Evolutionary conservation across 2,113 vertebrate genomes (phyloP).

Genomic region (Tinamus guttatus): DNA sequence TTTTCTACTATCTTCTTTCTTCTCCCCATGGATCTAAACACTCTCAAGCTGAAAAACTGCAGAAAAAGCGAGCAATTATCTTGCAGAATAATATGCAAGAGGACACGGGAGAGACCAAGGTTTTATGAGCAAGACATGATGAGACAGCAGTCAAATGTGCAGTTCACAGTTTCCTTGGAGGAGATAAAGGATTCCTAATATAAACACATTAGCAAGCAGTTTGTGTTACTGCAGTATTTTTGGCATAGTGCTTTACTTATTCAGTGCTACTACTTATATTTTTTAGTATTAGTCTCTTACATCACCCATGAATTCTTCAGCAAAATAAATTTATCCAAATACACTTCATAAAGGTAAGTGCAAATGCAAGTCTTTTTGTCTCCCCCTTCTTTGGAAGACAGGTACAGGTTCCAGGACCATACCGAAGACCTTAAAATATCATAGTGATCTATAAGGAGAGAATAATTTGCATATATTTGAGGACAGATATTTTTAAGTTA

Average conservation of each 20-base stretch:
- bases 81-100: not conserved
- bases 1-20: not conserved
- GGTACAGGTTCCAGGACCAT: rapidly evolving
- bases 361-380: not conserved
- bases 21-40: not conserved
- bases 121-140: not conserved
- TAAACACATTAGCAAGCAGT: not conserved
- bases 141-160: not conserved
- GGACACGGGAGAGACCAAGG: not conserved
- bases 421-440: not conserved
- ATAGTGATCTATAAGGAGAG: not conserved
- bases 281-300: not conserved
- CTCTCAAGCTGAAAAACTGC: not conserved
- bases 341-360: not conserved
- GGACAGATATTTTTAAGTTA: not conserved
- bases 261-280: not conserved
- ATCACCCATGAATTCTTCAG: not conserved
- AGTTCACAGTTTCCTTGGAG: not conserved
- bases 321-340: not conserved
- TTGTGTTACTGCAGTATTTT: not conserved
- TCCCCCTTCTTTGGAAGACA: not conserved
- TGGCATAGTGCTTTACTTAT: not conserved
- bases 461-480: not conserved
- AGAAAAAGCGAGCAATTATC: not conserved
- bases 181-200: not conserved